phyloP scores from a whole-genome alignment of 2,113 vertebrate genomes.

The Xenus cinereus region DNA sequence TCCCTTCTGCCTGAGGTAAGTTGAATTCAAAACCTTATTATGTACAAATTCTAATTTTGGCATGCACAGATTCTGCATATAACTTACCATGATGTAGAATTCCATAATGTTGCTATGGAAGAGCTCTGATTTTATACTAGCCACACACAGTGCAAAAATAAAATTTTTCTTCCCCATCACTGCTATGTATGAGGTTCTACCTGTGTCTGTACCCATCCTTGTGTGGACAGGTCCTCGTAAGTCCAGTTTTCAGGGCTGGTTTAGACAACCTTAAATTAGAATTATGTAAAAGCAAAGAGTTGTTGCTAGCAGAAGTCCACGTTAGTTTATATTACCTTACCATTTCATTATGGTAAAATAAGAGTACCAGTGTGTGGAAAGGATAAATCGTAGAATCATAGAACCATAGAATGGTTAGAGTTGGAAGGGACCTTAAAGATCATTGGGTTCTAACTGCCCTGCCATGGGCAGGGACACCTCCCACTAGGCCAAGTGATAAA shows the following conservation, averaged over 20 bases:
- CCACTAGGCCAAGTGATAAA: neutral
- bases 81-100: neutral
- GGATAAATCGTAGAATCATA: neutral
- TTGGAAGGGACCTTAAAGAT: too few species aligned
- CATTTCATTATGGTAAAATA: neutral
- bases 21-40: neutral
- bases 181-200: neutral
- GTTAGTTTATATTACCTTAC: neutral
- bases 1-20: neutral
- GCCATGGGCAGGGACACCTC: too few species aligned
- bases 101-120: neutral
- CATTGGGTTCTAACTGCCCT: too few species aligned
- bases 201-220: neutral
- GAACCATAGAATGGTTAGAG: too few species aligned
- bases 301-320: neutral
- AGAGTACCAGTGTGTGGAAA: neutral
- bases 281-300: neutral
- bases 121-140: neutral
- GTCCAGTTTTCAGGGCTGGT: neutral
- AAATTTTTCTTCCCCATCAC: rapidly evolving
- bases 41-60: neutral
- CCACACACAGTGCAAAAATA: neutral
- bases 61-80: neutral
- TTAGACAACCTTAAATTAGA: neutral
- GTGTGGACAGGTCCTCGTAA: rapidly evolving